Evolutionary conservation across 2,888 invertebrate species (phyloP).

Genomic region (Papilio elwesi): DNA sequence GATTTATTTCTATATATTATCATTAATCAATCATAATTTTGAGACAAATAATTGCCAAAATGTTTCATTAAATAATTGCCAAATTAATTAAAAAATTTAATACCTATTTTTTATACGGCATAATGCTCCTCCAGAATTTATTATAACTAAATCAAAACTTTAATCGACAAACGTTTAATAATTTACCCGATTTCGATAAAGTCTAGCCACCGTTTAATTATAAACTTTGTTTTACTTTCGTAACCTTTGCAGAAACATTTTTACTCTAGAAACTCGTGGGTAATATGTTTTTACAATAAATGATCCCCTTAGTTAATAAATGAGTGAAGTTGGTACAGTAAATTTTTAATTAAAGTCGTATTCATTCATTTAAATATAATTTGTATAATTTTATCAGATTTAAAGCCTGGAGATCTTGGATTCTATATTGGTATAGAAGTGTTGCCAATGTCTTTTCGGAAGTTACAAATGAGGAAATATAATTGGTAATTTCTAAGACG

Average conservation of each 20-base stretch:
- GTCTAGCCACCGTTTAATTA: neutral
- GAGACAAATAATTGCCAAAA: too few species aligned
- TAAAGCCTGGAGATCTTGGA: neutral
- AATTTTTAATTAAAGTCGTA: neutral
- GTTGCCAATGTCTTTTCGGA: neutral
- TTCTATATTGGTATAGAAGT: neutral
- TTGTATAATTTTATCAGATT: neutral
- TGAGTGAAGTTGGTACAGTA: neutral
- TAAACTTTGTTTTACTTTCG: conserved; percentile 15
- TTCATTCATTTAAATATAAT: neutral
- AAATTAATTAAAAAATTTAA: too few species aligned
- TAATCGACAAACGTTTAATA: conserved; percentile 1
- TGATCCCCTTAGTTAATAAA: neutral
- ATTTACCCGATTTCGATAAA: neutral
- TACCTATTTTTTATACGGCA: too few species aligned
- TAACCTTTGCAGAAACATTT: conserved; percentile 11
- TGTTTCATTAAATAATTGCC: too few species aligned
- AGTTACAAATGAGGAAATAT: neutral
- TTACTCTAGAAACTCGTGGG: neutral
- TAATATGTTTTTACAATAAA: conserved; percentile 16
- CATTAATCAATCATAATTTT: too few species aligned
- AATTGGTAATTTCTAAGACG: neutral
- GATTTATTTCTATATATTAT: too few species aligned
- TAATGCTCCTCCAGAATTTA: too few species aligned
- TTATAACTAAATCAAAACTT: neutral